These are phyloP conservation scores for Hylaeus anthracinus DNA, from an alignment of 1,140 invertebrate genomes.

Conservation along the genomic window DNA sequence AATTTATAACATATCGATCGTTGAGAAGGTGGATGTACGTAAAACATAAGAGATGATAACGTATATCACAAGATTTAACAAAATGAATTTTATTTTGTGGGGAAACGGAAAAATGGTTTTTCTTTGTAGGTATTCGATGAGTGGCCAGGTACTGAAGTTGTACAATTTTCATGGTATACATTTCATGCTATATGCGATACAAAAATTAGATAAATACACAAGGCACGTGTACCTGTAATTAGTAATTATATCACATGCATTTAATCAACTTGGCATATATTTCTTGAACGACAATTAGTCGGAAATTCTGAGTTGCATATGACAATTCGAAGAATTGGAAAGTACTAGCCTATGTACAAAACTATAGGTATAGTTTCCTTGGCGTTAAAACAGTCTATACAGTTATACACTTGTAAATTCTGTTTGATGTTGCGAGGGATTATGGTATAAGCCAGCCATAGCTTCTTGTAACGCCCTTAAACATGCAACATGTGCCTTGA, in stretches of 20 bases:
- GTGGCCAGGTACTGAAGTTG: conserved; percentile 22
- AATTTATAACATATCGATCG: background rate
- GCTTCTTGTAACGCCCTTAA: conserved; percentile 94
- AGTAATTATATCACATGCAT: conserved; percentile 30
- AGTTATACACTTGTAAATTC: conserved; percentile 52
- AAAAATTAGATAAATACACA: conserved; percentile 42
- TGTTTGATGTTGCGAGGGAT: conserved; percentile 67
- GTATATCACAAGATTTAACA: conserved; percentile 15
- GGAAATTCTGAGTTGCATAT: background rate
- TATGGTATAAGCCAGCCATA: conserved; percentile 90
- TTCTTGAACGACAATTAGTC: background rate
- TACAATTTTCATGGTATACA: conserved; percentile 26
- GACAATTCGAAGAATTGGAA: background rate
- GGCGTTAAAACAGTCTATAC: conserved; percentile 12
- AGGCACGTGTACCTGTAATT: conserved; percentile 38
- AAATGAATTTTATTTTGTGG: conserved; percentile 32
- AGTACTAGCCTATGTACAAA: conserved; percentile 31
- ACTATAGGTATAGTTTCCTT: conserved; percentile 21
- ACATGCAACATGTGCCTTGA: conserved; percentile 90
- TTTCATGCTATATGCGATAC: background rate
- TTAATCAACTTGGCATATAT: conserved; percentile 6
- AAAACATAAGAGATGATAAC: too few relatives aligned
- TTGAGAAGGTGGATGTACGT: background rate
- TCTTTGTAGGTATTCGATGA: background rate
- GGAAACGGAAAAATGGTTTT: conserved; percentile 4